Base-by-base conservation (phyloP, 30 jellyfish, hydroid and myxozoan species). In the Nemopilema nomurai region DNA sequence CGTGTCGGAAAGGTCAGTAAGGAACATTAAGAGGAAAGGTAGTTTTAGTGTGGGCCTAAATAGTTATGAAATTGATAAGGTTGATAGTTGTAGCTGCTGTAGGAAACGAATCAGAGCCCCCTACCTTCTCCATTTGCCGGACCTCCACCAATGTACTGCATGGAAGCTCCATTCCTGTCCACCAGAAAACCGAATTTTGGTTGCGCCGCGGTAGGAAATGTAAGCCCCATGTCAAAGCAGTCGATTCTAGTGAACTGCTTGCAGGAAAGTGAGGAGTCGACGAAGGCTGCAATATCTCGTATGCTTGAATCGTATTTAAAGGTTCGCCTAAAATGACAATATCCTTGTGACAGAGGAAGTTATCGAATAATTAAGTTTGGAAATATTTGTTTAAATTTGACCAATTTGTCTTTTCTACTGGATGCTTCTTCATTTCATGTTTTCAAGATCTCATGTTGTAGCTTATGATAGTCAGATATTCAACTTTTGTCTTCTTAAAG, bases 201-300 rank as follows among this genome's bases (percentile, higher is more conserved):
- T 6, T 41, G 6, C 13, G 6, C 57, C 57, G 6, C 57, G 13
- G 9, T 13, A 41, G 57, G 9, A 13, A 41, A 41, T 16, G 24
- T 31, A 16, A 75, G 8, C 1, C 51, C 28, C 28, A 26, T 26
- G 0, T n/a, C 52, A 21, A 9, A 9, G 7, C 85, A 76, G 29
- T 76, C 85, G 0, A 76, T 18, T 25, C 85, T 76, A 19, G 85
- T 76, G 28, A 76, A 51, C 51, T 76, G 85, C 27, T 71, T 25
- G 63, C 85, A 76, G 30, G 32, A n/a, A 6, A 0, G 28, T 50
- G 85, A 76, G 4, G 74, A 51, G 1, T 20, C 52, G 22, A 76
- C 63, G 51, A 32, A 51, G 25, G 8, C 81, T 16, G 28, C 57
- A 4, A 71, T 63, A 18, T 63, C 72, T 63, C n/a, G 7, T 1